phyloP scores from a whole-genome alignment of 2,888 invertebrate species.

The Rotaria magnacalcarata region DNA sequence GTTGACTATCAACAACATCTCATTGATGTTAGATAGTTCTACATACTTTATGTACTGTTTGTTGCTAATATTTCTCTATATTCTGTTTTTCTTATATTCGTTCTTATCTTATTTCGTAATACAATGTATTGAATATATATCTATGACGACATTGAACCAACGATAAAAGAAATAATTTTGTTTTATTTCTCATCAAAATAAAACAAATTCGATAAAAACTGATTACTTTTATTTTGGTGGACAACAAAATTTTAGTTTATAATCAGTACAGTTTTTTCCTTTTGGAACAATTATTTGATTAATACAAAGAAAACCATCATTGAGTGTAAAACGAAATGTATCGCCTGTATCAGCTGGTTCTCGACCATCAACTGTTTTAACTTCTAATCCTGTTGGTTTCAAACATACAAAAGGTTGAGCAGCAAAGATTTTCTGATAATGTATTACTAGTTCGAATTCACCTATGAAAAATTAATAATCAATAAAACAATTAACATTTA shows the following conservation, averaged over 20 bases:
- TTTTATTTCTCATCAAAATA: no score
- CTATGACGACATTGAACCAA: no score
- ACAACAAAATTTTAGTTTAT: constrained; percentile 2
- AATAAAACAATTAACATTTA: background rate
- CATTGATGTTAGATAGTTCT: background rate
- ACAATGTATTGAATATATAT: background rate
- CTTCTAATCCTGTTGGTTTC: constrained; percentile 21
- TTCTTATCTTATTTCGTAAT: background rate
- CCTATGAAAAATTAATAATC: background rate
- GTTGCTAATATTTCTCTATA: background rate
- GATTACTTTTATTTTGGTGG: background rate
- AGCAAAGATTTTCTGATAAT: background rate
- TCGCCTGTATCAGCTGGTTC: background rate
- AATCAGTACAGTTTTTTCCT: background rate
- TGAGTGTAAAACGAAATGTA: constrained; percentile 4
- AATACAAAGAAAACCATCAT: background rate
- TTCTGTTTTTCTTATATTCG: background rate
- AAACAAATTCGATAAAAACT: no score
- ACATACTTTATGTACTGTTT: background rate
- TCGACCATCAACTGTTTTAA: background rate
- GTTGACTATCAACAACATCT: background rate
- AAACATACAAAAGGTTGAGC: background rate
- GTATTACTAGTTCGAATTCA: constrained; percentile 11
- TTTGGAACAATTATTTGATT: background rate
- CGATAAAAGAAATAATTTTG: background rate